These are phyloP conservation scores for Smutsia temminckii DNA, from an alignment of 2,797 vertebrate genomes.

Conservation along the genomic window DNA sequence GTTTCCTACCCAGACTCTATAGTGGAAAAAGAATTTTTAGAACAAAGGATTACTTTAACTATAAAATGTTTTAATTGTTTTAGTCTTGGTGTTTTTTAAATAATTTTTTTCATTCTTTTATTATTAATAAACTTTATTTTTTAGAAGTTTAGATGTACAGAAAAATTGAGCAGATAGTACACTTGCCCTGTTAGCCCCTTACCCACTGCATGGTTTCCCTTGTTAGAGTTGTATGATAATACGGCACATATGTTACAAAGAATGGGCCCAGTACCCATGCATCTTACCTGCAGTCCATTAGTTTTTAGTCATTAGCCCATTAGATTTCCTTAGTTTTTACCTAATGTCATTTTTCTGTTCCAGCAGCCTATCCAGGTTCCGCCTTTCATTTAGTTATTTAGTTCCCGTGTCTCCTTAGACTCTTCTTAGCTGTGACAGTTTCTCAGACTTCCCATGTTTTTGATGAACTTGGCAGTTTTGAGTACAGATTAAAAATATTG, in stretches of 20 bases:
- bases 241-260: background rate
- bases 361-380: background rate
- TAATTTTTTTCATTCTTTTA: background rate
- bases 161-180: background rate
- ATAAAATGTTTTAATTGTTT: slow-evolving; percentile 11
- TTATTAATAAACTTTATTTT: slow-evolving; percentile 1
- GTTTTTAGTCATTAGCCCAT: too few relatives aligned
- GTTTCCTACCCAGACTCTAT: background rate
- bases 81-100: background rate
- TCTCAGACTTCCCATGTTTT: background rate
- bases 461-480: background rate
- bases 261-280: background rate
- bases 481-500: background rate
- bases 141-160: background rate
- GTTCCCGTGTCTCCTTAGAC: background rate
- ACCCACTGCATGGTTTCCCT: background rate
- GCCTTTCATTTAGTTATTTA: background rate
- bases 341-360: background rate
- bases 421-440: background rate
- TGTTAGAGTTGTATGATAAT: background rate
- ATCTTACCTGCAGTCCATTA: background rate
- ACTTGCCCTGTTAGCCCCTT: background rate
- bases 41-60: slow-evolving; percentile 27
- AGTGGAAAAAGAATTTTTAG: slow-evolving; percentile 32
- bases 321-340: background rate